phyloP scores from a whole-genome alignment of 2,113 vertebrate species.

The Ceratotherium simum region DNA sequence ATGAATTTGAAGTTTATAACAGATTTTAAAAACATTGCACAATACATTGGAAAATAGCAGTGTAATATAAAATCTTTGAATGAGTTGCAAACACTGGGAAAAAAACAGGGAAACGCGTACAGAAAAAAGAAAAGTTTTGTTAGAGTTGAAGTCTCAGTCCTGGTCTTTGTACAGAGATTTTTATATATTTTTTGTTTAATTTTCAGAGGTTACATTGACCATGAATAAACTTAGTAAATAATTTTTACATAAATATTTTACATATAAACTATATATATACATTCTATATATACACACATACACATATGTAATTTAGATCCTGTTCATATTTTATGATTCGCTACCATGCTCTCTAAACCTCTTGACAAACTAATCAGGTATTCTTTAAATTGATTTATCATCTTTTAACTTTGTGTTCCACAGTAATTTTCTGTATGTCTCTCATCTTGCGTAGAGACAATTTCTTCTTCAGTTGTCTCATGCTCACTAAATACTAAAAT shows the following conservation, averaged over 20 bases:
- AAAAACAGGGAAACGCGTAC: background rate
- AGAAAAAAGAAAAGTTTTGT: background rate
- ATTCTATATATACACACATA: background rate
- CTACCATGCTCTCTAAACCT: background rate
- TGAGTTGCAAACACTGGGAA: background rate
- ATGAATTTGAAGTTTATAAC: background rate
- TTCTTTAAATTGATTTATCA: conserved; percentile 66
- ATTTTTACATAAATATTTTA: background rate
- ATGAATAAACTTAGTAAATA: background rate
- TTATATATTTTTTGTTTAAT: background rate
- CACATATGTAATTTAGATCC: background rate
- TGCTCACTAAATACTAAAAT: background rate
- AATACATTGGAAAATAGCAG: background rate
- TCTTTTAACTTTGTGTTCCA: background rate
- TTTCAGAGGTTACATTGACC: background rate
- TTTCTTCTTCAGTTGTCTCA: background rate
- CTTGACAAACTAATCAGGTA: background rate
- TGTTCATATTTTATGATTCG: background rate
- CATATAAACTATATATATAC: background rate
- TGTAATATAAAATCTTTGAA: background rate
- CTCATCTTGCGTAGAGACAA: background rate
- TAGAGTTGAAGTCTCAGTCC: background rate
- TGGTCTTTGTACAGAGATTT: background rate
- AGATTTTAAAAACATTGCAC: conserved; percentile 15
- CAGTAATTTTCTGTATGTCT: background rate